Evolutionary conservation across 1,140 invertebrate species (phyloP), one percentile per base, ranked within the genome.

Genomic region (Andrena cerasifolii): DNA sequence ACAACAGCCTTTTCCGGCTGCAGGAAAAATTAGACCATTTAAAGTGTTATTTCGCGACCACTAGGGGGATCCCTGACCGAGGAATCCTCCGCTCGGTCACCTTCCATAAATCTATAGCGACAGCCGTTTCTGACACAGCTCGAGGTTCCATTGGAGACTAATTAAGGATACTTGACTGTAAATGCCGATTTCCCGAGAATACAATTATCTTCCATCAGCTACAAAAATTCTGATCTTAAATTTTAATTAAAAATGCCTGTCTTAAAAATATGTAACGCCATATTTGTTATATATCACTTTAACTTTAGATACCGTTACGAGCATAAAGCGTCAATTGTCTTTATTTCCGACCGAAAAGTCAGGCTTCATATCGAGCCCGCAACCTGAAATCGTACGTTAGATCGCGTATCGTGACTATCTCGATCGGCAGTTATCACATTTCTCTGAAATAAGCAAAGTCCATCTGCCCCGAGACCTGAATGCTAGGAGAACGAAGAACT

Each of bases 21-120:
- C 49, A 56, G 45, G 54, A 66, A 53, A 79, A 82, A 83, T 73
- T 78, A 53, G 67, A 45, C 61, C 62, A 67, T 43, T 82, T 54
- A 49, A 26, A 54, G 33, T 26, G 67, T 63, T 53, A 82, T 88
- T 87, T 73, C 78, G 78, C 85, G 86, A 87, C 79, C 80, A 72
- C 62, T 54, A 84, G 78, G 53, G 63, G 79, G 77, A 83, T 81
- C 74, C 79, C 76, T 59, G 72, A 81, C 47, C 58, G 75, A n/a
- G 47, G 21, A 59, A 77, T 43, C 43, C 16, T 58, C 31, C 54
- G 24, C 40, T 62, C 26, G 56, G 12, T 47, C 24, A n/a, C 31
- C 21, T 83, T 75, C 58, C 70, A 12, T 76, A 66, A 79, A 79
- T 79, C 31, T 58, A 0, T 76, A 51, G 7, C 51, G 62, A 65